Base-by-base conservation (phyloP, 2,113 vertebrate species). In the Chionomys nivalis region DNA sequence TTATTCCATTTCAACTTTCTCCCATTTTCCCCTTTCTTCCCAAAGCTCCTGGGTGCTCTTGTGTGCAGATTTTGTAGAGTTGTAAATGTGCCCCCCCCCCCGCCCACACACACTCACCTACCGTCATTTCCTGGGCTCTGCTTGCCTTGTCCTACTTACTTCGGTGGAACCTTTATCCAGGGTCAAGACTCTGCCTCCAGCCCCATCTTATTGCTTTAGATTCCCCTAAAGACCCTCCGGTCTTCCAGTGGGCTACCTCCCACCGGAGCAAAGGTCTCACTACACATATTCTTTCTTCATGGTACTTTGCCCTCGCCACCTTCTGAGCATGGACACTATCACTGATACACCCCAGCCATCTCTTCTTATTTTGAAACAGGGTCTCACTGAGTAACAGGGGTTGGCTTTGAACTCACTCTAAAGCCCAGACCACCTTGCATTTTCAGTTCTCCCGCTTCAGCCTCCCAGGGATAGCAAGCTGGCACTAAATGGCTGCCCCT, bases 11-110 rank as follows among this genome's bases (percentile, higher is more conserved):
- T 86, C 88, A 73, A 90, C 68, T 36, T 78, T 63, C 87, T 66
- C 14, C 66, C 68, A 63, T 81, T 81, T 68, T 36, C 49, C 75
- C 26, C 1, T 81, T 96, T 58, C 52, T 87, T 93, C 61, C 76
- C 75, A 76, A 95, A 94, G 47, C 91, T 87, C 78, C 14, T 2
- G 66, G 55, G 55, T 58, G 58, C 86, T 88, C 39, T 90, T 19
- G 81, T 7, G 49, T 77, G 70, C 76, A 87, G 63, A 44, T 31
- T 39, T 39, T n/a, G 36, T 8, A 55, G 52, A 28, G 13, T 21
- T 1, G 19, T 28, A 26, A 26, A 21, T 6, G 73, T 39, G 47
- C 39, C 42, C 58, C 42, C 26, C 39, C 42, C 58, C 42, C 26
- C 39, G 19, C 61, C 2, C 2, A 2, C 33, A 14, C 3, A 7